Evolutionary conservation across 2,888 invertebrate species (phyloP).

Genomic region (Carabus problematicus): DNA sequence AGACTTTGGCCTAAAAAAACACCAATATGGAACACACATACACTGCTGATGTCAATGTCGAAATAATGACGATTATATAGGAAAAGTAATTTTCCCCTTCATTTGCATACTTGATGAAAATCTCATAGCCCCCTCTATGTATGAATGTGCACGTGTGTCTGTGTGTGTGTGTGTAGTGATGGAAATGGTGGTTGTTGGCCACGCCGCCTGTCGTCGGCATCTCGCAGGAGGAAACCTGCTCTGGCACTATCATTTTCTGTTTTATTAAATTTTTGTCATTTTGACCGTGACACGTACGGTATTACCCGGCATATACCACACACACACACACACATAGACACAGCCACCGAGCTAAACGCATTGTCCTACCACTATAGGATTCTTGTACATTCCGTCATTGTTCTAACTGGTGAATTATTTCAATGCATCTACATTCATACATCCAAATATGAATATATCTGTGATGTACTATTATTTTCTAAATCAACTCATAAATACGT

Average conservation of each 20-base stretch:
- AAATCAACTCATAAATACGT: too few species aligned
- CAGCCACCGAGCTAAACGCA: too few species aligned
- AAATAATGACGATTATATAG: constrained; percentile 63
- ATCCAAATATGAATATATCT: too few species aligned
- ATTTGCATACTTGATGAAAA: constrained; percentile 63
- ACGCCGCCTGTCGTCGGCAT: background rate
- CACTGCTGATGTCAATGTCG: constrained; percentile 59
- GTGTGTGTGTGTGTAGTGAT: background rate
- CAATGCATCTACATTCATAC: too few species aligned
- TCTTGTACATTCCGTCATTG: too few species aligned
- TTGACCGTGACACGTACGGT: constrained; percentile 30
- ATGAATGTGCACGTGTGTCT: background rate
- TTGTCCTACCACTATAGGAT: too few species aligned
- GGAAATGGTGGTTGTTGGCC: background rate
- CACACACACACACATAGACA: constrained; percentile 9
- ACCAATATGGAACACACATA: constrained; percentile 57
- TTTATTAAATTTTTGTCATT: constrained; percentile 44
- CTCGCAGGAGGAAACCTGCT: constrained; percentile 25
- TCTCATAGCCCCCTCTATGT: constrained; percentile 54
- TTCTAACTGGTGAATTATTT: too few species aligned
- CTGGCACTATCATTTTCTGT: constrained; percentile 46
- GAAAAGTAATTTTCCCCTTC: constrained; percentile 62
- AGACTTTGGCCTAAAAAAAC: constrained; percentile 53
- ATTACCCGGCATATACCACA: constrained; percentile 24
- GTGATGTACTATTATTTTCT: too few species aligned